phyloP scores from a whole-genome alignment of 2,888 invertebrate genomes.

The Sicus ferrugineus region DNA sequence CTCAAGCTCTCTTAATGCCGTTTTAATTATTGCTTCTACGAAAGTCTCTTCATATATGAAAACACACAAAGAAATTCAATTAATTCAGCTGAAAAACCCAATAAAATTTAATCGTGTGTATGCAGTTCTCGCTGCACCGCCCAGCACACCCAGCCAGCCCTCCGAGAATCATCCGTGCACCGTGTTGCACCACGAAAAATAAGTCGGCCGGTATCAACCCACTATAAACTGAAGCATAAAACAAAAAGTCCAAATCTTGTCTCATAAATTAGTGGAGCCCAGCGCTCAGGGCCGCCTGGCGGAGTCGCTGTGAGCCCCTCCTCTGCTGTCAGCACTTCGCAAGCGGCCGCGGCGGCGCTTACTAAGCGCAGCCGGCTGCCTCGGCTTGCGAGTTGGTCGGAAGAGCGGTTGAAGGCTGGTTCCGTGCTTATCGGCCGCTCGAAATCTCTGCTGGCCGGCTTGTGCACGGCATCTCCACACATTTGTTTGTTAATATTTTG shows the following conservation, averaged over 20 bases:
- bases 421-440: slow-evolving; percentile 17
- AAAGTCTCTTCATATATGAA: no score
- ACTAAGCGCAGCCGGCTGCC: background rate
- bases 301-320: background rate
- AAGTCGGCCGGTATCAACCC: background rate
- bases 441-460: slow-evolving; percentile 1
- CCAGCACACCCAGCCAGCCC: background rate
- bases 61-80: no score
- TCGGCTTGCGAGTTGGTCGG: background rate
- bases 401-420: background rate
- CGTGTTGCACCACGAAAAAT: background rate
- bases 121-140: background rate
- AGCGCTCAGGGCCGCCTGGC: background rate
- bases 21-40: no score
- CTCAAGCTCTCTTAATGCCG: background rate
- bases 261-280: slow-evolving; percentile 32
- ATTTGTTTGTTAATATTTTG: slow-evolving; percentile 16
- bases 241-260: slow-evolving; percentile 16
- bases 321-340: slow-evolving; percentile 1
- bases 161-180: background rate
- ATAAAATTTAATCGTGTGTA: slow-evolving; percentile 15
- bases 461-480: background rate
- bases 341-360: slow-evolving; percentile 4
- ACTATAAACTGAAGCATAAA: background rate
- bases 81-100: no score